Base-by-base conservation (phyloP, 2,797 vertebrate species). In the Channallabes apus region DNA sequence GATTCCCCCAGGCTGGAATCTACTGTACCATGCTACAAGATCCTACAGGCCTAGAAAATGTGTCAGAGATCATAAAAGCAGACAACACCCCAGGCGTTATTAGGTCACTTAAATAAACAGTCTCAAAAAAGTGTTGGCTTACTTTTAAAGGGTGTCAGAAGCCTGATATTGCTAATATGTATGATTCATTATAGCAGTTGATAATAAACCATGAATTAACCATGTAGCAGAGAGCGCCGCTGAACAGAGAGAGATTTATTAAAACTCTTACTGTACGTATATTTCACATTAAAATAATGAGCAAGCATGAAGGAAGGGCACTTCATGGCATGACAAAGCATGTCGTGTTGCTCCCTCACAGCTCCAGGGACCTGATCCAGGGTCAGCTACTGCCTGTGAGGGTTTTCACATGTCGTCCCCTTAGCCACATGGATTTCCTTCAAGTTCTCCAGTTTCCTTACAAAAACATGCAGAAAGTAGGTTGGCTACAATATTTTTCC, bases 21-120 rank as follows among this genome's bases (percentile, higher is more conserved):
- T 75, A 27, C n/a, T n/a, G n/a, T n/a, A n/a, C 72, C 58, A 38
- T 54, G 32, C 84, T 79, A 84, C 85, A 83, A 85, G 89, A 82
- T 86, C 54, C 51, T 79, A 87, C 89, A 89, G 18, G 88, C 54
- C 84, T 85, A 27, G 73, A 73, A 82, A 85, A 87, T 65, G 56
- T 69, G 83, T 86, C 83, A 84, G 82, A 68, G 15, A 80, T 65
- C 9, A 22, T 35, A 59, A 24, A 80, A 59, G 22, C 56, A 68
- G 72, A 41, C 27, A 27, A 12, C 58, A 61, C 75, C 56, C 81
- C 68, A 46, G 76, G 75, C 78, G 56, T 80, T 80, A 18, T 29
- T 79, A 9, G 29, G 65, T 73, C 75, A 41, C 46, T 78, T 82
- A 80, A 85, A 88, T 84, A 87, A 86, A 86, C 84, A 86, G 12